phyloP scores from a whole-genome alignment of 2,797 vertebrate species.

The Delichon dasypus region DNA sequence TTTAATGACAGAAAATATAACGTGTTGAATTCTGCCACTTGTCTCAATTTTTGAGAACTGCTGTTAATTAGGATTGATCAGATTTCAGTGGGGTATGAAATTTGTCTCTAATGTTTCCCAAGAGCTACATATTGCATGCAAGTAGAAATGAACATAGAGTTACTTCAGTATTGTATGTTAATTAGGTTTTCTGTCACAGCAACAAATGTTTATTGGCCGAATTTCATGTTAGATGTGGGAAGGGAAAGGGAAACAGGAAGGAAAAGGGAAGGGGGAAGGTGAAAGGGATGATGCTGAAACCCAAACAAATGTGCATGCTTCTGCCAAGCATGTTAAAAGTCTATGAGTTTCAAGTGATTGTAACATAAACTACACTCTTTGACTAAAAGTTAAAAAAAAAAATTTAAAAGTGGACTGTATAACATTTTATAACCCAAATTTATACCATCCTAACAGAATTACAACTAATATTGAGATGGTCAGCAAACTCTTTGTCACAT shows the following conservation, averaged over 20 bases:
- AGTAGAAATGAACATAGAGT: neutral
- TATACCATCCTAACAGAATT: neutral
- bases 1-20: neutral
- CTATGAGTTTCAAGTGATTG: neutral
- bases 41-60: neutral
- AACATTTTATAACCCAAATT: neutral
- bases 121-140: neutral
- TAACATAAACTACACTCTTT: neutral
- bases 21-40: neutral
- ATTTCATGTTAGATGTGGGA: neutral
- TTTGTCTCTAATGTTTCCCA: neutral
- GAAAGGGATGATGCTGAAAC: neutral
- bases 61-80: neutral
- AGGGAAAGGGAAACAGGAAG: neutral
- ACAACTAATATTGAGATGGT: neutral
- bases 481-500: neutral
- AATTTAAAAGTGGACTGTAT: rapidly evolving
- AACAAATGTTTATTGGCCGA: neutral
- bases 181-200: neutral
- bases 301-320: neutral
- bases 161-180: neutral
- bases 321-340: neutral
- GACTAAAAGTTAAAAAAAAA: neutral
- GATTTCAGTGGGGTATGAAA: neutral
- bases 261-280: neutral